Conservation (phyloP, 2,113 vertebrate genomes). For the Corynorhinus townsendii region DNA sequence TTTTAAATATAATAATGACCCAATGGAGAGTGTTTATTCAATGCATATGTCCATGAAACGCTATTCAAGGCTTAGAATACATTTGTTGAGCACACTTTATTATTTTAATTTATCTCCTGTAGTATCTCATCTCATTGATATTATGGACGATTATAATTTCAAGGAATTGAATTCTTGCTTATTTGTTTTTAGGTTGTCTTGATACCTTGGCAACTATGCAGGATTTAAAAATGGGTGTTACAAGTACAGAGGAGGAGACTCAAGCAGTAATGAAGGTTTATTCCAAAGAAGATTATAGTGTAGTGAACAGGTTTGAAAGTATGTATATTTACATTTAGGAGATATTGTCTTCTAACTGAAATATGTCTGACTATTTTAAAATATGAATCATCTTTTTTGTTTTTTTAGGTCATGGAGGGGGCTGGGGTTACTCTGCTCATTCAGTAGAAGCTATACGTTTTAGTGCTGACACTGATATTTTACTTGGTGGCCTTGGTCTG, state of each 20-base stretch:
- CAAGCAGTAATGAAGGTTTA: conserved; percentile 99
- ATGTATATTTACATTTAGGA: conserved; percentile 65
- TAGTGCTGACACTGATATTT: conserved; percentile 95
- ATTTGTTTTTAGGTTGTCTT: conserved; percentile 88
- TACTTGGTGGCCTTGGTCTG: conserved; percentile 96
- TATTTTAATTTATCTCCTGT: background rate
- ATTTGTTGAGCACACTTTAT: background rate
- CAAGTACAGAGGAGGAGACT: conserved; percentile 95
- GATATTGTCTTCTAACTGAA: background rate
- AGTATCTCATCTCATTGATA: background rate
- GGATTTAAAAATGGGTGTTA: conserved; percentile 97
- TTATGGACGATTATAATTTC: background rate
- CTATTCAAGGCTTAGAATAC: background rate
- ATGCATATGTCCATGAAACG: background rate
- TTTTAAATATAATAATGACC: background rate
- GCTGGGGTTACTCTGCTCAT: conserved; percentile 99
- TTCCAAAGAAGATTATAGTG: conserved; percentile 98
- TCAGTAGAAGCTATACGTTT: conserved; percentile 99
- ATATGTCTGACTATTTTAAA: background rate
- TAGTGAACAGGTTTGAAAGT: conserved; percentile 99
- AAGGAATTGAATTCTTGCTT: conserved; percentile 31
- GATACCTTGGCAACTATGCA: conserved; percentile 98
- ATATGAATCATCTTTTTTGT: accelerated
- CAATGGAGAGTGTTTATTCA: background rate
- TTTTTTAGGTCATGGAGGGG: conserved; percentile 95